Evolutionary conservation across 2,888 invertebrate species (phyloP).

Genomic region (Tipula confusa): DNA sequence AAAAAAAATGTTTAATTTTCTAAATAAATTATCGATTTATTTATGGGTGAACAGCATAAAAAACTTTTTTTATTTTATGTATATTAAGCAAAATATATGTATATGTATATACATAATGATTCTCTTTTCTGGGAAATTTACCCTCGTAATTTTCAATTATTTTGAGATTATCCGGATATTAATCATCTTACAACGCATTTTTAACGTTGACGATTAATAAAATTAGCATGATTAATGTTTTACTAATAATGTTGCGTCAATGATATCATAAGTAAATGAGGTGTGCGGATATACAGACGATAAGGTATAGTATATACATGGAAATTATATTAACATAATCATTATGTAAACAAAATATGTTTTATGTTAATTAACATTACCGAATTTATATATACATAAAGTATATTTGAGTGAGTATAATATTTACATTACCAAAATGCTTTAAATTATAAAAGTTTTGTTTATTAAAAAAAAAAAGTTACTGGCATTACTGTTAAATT

Average conservation of each 20-base stretch:
- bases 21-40: constrained; percentile 25
- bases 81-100: background rate
- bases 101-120: background rate
- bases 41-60: background rate
- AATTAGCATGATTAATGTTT: constrained; percentile 25
- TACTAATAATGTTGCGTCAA: background rate
- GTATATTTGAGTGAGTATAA: no score
- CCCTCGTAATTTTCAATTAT: constrained; percentile 8
- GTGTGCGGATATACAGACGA: background rate
- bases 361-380: background rate
- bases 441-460: no score
- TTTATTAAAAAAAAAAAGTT: no score
- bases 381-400: background rate
- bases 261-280: background rate
- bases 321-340: background rate
- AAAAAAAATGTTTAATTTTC: background rate
- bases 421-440: no score
- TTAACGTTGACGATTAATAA: constrained; percentile 9
- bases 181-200: constrained; percentile 6
- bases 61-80: background rate
- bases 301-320: background rate
- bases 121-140: background rate
- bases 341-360: background rate
- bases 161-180: constrained; percentile 20
- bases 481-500: no score